Percentiles rank a stretch among this genome's conserved stretches.
Evolutionary conservation across 2,888 invertebrate species (phyloP).

Genomic region (Mythimna impura): DNA sequence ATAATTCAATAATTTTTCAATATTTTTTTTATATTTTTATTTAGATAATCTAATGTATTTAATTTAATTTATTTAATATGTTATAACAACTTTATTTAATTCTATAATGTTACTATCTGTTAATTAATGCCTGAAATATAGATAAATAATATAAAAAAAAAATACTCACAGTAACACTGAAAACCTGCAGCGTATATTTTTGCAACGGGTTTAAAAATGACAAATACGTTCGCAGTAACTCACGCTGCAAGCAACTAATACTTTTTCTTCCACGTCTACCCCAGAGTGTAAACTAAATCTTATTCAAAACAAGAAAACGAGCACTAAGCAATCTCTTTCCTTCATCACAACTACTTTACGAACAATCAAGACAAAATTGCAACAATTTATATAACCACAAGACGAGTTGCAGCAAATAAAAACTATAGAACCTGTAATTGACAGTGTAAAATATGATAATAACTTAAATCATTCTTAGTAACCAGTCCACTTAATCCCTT

Average conservation of each 20-base stretch:
- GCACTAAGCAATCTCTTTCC: constrained; percentile 52
- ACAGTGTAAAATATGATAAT: constrained; percentile 83
- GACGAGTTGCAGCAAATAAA: constrained; percentile 46
- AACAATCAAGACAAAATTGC: constrained; percentile 61
- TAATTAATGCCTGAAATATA: too few species aligned
- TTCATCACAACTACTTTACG: constrained; percentile 55
- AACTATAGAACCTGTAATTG: constrained; percentile 74
- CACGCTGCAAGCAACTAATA: constrained; percentile 35
- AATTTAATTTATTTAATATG: too few species aligned
- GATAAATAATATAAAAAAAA: neutral
- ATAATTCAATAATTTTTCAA: too few species aligned
- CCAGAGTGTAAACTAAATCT: constrained; percentile 62
- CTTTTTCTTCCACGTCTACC: constrained; percentile 53
- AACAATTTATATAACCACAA: constrained; percentile 52
- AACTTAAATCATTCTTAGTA: constrained; percentile 37
- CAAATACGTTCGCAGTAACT: constrained; percentile 41
- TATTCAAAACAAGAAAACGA: constrained; percentile 56
- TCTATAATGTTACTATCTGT: too few species aligned
- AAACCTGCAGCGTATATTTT: constrained; percentile 19
- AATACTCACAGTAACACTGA: neutral
- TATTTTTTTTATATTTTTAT: too few species aligned
- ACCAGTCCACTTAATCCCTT: too few species aligned
- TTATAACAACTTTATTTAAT: too few species aligned
- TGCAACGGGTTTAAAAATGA: constrained; percentile 27
- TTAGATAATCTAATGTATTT: too few species aligned